Evolutionary conservation across 2,113 vertebrate species (phyloP).

Genomic region (Sinocyclocheilus anshuiensis): DNA sequence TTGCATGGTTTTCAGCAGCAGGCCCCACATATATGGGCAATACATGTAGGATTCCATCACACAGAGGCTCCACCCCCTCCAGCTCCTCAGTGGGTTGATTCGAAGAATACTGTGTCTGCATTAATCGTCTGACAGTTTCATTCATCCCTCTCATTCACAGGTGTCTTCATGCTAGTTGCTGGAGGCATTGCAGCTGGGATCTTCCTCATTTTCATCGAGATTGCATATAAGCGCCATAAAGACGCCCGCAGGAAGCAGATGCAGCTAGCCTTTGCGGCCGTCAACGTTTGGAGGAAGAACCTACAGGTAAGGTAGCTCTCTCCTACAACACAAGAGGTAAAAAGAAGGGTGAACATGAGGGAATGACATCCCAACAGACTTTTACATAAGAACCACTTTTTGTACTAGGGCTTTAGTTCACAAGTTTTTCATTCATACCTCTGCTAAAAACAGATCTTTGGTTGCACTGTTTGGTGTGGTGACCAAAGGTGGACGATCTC

Average conservation of each 20-base stretch:
- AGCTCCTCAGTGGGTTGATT: conserved; percentile 24
- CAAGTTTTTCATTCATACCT: background rate
- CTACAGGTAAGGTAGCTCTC: conserved; percentile 89
- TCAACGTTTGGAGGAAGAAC: conserved; percentile 99
- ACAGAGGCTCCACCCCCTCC: conserved; percentile 17
- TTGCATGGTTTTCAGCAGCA: conserved; percentile 53
- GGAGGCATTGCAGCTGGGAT: conserved; percentile 98
- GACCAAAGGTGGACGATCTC: background rate
- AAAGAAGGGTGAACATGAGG: background rate
- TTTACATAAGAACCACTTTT: background rate
- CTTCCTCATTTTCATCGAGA: conserved; percentile 99
- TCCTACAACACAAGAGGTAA: background rate
- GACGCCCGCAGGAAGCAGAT: conserved; percentile 99
- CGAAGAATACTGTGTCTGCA: background rate
- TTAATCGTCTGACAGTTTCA: conserved; percentile 10
- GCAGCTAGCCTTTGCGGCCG: conserved; percentile 97
- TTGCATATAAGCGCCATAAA: conserved; percentile 98
- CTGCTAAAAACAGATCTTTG: background rate
- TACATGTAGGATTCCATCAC: conserved; percentile 36
- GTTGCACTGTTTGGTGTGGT: conserved; percentile 15
- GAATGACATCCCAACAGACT: background rate
- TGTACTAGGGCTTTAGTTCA: background rate
- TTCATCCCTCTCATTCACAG: conserved; percentile 74
- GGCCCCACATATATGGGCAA: conserved; percentile 11
- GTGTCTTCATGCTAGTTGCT: conserved; percentile 84